These are phyloP conservation scores for Microhierax caerulescens DNA, from an alignment of 2,797 vertebrate species.

Conservation along the genomic window DNA sequence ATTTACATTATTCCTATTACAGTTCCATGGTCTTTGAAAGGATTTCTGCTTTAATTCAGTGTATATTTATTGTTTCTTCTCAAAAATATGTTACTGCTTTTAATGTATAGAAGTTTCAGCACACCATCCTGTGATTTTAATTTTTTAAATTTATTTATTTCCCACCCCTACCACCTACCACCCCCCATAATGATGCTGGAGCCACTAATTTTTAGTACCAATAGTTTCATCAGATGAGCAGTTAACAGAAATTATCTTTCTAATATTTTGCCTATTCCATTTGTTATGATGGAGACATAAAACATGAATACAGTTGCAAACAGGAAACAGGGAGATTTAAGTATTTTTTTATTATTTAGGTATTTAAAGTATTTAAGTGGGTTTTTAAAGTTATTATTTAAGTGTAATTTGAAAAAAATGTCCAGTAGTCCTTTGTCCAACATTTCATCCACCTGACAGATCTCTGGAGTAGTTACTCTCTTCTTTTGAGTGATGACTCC, in stretches of 20 bases:
- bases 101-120: neutral
- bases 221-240: neutral
- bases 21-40: neutral
- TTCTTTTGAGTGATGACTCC: neutral
- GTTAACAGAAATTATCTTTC: neutral
- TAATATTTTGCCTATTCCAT: neutral
- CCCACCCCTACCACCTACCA: no score
- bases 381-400: neutral
- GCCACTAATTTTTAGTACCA: neutral
- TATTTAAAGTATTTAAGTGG: neutral
- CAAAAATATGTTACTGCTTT: neutral
- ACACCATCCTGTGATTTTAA: neutral
- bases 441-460: neutral
- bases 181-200: neutral
- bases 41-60: neutral
- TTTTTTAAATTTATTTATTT: neutral
- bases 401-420: neutral
- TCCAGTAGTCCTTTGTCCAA: neutral
- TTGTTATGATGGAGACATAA: neutral
- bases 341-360: neutral
- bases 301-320: neutral
- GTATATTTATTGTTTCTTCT: neutral
- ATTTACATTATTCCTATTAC: neutral
- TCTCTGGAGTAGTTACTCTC: neutral
- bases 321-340: neutral